Evolutionary conservation across 2,888 invertebrate genomes (phyloP).

Genomic region (Clivina fossor): DNA sequence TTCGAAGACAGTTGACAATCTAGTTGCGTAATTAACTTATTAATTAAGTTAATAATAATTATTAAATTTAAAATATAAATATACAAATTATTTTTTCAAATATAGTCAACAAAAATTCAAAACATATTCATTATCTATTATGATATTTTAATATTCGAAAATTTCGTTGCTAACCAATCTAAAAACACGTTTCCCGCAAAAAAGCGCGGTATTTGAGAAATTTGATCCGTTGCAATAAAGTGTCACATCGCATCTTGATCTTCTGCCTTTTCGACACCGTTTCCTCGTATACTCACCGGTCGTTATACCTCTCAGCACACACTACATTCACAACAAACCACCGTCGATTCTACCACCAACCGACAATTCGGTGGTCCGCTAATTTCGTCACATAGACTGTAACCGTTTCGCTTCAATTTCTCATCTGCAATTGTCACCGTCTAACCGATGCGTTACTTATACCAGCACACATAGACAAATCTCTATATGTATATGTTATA

Average conservation of each 20-base stretch:
- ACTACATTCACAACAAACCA: background rate
- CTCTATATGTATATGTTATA: background rate
- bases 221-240: constrained; percentile 19
- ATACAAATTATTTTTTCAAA: too few species aligned
- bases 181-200: too few species aligned
- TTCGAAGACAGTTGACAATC: too few species aligned
- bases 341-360: constrained; percentile 12
- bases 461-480: constrained; percentile 11
- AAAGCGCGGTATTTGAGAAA: too few species aligned
- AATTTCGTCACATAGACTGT: constrained; percentile 29
- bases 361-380: constrained; percentile 22
- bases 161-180: too few species aligned
- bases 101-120: too few species aligned
- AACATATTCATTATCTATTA: too few species aligned
- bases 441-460: too few species aligned
- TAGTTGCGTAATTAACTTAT: too few species aligned
- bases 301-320: background rate
- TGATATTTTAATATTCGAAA: too few species aligned
- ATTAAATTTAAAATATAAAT: too few species aligned
- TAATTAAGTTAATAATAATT: too few species aligned
- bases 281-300: background rate
- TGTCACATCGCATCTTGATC: constrained; percentile 24
- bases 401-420: constrained; percentile 11
- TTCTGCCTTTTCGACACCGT: constrained; percentile 3
- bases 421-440: constrained; percentile 29